Evolutionary conservation across 2,888 invertebrate species (phyloP), one percentile per base, ranked within the genome.

Genomic region (Lissocephala sabroskyi): DNA sequence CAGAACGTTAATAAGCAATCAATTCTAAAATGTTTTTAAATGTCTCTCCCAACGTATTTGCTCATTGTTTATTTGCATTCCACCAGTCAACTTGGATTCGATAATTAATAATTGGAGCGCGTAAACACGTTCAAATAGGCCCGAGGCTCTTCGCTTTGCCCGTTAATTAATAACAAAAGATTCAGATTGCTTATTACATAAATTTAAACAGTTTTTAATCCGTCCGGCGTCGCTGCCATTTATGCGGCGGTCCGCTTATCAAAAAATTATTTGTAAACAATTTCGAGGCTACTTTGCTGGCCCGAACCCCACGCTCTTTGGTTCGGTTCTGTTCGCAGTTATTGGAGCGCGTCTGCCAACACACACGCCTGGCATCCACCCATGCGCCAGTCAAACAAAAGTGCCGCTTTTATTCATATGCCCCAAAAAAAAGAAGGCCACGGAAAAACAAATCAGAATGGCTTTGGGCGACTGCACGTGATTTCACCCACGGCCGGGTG

Each of bases 271-370:
- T 56, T 53, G 44, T 42, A 61, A 56, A 62, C 43, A 45, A 51
- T 29, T 9, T 13, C 11, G 26, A 2, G 5, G 6, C n/a, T 9
- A 3, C 14, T 41, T 19, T 3, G 10, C 10, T 13, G 28, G 10
- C 3, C 35, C 14, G 17, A 4, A 14, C 19, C 30, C 19, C 18
- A 18, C 30, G 17, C 14, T 56, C 50, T 55, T 41, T 62, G 59
- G 59, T 55, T 62, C 52, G 57, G 50, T 48, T 52, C 53, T 60
- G 68, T 68, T 57, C 51, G 33, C 44, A 50, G 57, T 77, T 77
- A 71, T 70, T 70, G 63, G 66, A 65, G 70, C 70, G 54, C 56
- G 45, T 61, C 49, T 44, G 36, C 43, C 17, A 23, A 18, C 45
- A 19, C n/a, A 4, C 40, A 45, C 43, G 28, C 35, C 23, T n/a